A percentile compares a stretch with the other conserved stretches of the same genome.
These are phyloP conservation scores for Lobophora halterata DNA, from an alignment of 2,888 invertebrate genomes.

Conservation along the genomic window DNA sequence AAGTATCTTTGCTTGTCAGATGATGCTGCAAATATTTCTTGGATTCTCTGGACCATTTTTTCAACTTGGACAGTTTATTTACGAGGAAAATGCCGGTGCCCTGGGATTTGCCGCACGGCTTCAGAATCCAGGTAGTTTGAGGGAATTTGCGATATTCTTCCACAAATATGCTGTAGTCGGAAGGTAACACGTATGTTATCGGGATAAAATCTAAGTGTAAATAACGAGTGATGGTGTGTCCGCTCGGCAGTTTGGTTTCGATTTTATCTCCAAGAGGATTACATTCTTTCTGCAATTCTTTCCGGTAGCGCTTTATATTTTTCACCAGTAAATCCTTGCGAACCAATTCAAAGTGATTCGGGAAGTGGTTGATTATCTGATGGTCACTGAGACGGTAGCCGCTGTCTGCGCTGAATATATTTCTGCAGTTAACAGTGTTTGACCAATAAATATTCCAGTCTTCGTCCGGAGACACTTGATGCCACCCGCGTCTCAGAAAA, in stretches of 20 bases:
- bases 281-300: constrained; percentile 94
- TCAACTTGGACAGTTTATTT: constrained; percentile 95
- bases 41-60: constrained; percentile 92
- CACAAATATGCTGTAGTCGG: constrained; percentile 97
- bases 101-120: constrained; percentile 96
- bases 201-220: constrained; percentile 94
- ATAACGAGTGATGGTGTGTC: constrained; percentile 85
- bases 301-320: constrained; percentile 95
- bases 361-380: constrained; percentile 96
- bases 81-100: constrained; percentile 96
- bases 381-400: constrained; percentile 83
- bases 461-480: constrained; percentile 90
- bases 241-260: constrained; percentile 67
- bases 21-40: constrained; percentile 91
- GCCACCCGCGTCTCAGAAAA: constrained; percentile 80
- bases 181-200: constrained; percentile 95
- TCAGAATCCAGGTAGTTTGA: constrained; percentile 97
- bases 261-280: constrained; percentile 89
- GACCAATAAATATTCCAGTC: constrained; percentile 98
- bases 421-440: constrained; percentile 91
- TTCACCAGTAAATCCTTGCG: constrained; percentile 97
- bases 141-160: constrained; percentile 96
- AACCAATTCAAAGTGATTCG: constrained; percentile 96
- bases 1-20: constrained; percentile 88
- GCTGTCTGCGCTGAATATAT: constrained; percentile 84